Evolutionary conservation across 2,113 vertebrate species (phyloP).

Genomic region (Xenopus laevis): DNA sequence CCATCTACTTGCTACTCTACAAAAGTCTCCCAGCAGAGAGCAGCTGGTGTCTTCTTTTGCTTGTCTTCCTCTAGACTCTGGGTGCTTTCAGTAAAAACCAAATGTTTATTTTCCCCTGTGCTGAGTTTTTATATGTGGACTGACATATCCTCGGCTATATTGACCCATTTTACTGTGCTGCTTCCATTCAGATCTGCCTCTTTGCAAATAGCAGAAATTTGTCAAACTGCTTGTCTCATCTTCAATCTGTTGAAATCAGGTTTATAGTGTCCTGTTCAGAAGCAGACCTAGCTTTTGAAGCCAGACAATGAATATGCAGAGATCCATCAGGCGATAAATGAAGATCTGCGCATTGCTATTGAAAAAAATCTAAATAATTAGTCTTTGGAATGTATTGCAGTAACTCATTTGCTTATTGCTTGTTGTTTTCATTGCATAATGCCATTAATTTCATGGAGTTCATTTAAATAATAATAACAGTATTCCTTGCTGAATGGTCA

Average conservation of each 20-base stretch:
- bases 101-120: constrained; percentile 66
- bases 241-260: constrained; percentile 75
- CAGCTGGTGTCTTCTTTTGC: no score
- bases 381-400: constrained; percentile 64
- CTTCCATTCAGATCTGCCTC: constrained; percentile 56
- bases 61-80: no score
- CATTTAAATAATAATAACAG: constrained; percentile 6
- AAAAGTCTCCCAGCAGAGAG: no score
- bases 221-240: constrained; percentile 83
- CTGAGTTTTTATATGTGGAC: constrained; percentile 64
- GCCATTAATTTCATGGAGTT: constrained; percentile 50
- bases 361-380: constrained; percentile 74
- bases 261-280: constrained; percentile 73
- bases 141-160: constrained; percentile 61
- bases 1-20: no score
- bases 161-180: constrained; percentile 65
- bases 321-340: constrained; percentile 65
- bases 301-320: constrained; percentile 70
- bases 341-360: constrained; percentile 64
- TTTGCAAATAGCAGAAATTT: constrained; percentile 73
- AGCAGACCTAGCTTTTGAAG: constrained; percentile 59
- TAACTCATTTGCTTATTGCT: constrained; percentile 57
- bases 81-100: constrained; percentile 57
- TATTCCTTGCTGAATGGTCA: constrained; percentile 39
- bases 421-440: constrained; percentile 55